These are phyloP conservation scores for Pseudochirops cupreus DNA, from an alignment of 2,797 vertebrate genomes.

Conservation along the genomic window DNA sequence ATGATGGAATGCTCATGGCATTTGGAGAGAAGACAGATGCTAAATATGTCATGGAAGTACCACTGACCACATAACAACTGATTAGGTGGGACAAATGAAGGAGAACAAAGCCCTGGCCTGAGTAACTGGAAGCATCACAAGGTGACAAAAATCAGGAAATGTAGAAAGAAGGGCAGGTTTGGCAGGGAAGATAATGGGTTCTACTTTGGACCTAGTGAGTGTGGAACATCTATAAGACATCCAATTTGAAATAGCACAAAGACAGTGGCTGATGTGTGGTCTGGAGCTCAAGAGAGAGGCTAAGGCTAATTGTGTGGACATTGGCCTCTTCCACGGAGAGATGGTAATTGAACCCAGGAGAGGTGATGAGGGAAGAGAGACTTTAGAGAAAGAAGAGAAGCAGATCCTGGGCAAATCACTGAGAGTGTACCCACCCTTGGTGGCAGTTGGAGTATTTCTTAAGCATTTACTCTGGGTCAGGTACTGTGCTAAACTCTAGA, in stretches of 20 bases:
- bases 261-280: not conserved
- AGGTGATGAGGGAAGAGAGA: not conserved
- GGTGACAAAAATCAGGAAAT: not conserved
- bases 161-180: not conserved
- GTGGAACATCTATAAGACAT: not conserved
- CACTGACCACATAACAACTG: not conserved
- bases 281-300: not conserved
- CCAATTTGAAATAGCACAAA: not conserved
- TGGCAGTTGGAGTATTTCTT: not conserved
- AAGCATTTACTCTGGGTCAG: not conserved
- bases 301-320: not conserved
- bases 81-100: not conserved
- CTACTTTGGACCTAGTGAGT: not conserved
- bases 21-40: not conserved
- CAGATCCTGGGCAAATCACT: accelerated
- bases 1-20: not conserved
- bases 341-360: not conserved
- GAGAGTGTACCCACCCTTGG: not conserved
- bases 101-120: not conserved
- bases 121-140: not conserved
- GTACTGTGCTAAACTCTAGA: not conserved
- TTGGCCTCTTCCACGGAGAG: not conserved
- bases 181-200: not conserved
- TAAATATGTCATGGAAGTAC: not conserved
- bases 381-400: not conserved